Conservation (phyloP, 2,797 vertebrate species). For the Syncerus caffer region DNA sequence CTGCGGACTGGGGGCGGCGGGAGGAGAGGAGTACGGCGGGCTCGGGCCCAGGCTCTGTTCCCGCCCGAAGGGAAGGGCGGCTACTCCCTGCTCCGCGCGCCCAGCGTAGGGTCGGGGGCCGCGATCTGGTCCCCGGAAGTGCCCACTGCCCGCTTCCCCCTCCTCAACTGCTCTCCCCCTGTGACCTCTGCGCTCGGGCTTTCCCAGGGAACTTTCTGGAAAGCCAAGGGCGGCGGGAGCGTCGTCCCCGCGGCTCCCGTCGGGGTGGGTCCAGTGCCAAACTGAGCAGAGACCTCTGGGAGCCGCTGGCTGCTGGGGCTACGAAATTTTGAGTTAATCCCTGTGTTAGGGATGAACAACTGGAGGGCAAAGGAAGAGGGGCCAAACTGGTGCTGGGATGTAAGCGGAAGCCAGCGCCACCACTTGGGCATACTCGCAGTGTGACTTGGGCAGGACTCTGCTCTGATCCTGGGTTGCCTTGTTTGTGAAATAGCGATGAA, state of each 20-base stretch:
- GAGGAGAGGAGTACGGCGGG: no score
- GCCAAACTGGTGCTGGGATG: not conserved
- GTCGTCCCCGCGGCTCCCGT: not conserved
- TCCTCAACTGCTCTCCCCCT: not conserved
- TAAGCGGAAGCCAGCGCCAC: not conserved
- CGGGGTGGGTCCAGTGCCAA: not conserved
- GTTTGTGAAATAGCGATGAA: not conserved
- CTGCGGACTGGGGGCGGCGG: fast-evolving
- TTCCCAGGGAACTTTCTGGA: conserved; percentile 35
- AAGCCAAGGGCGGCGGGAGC: not conserved
- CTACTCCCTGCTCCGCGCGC: not conserved
- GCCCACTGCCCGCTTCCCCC: not conserved
- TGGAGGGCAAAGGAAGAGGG: not conserved
- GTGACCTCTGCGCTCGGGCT: fast-evolving
- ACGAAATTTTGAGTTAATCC: not conserved
- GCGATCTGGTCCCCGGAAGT: not conserved
- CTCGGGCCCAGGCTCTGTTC: not conserved
- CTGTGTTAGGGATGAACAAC: not conserved
- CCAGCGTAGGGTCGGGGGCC: not conserved
- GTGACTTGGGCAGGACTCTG: not conserved
- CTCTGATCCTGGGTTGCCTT: not conserved
- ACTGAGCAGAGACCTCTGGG: not conserved
- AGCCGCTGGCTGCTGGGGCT: not conserved
- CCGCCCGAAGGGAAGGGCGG: fast-evolving
- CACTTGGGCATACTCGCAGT: not conserved